These are phyloP conservation scores for Tetrax tetrax DNA, from an alignment of 2,113 vertebrate genomes.

Conservation along the genomic window DNA sequence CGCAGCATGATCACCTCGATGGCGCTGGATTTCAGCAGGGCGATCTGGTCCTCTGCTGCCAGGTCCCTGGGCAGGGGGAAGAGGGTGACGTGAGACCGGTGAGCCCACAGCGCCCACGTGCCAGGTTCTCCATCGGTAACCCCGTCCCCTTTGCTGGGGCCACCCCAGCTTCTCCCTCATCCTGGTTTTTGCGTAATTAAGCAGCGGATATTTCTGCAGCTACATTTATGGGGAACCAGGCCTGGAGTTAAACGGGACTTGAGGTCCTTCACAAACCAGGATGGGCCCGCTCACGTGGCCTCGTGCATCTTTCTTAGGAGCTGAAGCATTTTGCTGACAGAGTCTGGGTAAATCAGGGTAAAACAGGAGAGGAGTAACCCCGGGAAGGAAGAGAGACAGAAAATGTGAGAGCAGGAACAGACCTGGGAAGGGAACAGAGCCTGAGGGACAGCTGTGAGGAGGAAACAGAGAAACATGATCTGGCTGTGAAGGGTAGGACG, in stretches of 20 bases:
- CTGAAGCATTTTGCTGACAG: background rate
- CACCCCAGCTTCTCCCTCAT: background rate
- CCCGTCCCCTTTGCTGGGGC: no score
- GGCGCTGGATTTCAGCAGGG: constrained; percentile 95
- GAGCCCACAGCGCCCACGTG: fast-evolving
- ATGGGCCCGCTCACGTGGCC: fast-evolving
- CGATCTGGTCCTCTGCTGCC: constrained; percentile 93
- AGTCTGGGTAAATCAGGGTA: background rate
- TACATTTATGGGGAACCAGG: background rate
- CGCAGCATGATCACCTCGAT: constrained; percentile 99
- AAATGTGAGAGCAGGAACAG: background rate
- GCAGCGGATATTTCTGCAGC: background rate
- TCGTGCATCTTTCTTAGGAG: fast-evolving
- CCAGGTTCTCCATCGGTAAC: background rate
- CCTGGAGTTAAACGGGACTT: background rate
- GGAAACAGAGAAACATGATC: background rate
- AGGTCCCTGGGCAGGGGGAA: constrained; percentile 78
- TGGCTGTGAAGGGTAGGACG: fast-evolving
- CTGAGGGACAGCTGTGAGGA: background rate
- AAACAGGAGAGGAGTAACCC: background rate
- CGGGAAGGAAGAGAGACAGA: background rate
- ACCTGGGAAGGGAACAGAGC: background rate
- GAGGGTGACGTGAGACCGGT: fast-evolving
- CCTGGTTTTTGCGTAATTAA: fast-evolving
- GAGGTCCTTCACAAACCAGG: background rate